phyloP scores from a whole-genome alignment of 2,888 invertebrate genomes.

The Monochamus alternatus region DNA sequence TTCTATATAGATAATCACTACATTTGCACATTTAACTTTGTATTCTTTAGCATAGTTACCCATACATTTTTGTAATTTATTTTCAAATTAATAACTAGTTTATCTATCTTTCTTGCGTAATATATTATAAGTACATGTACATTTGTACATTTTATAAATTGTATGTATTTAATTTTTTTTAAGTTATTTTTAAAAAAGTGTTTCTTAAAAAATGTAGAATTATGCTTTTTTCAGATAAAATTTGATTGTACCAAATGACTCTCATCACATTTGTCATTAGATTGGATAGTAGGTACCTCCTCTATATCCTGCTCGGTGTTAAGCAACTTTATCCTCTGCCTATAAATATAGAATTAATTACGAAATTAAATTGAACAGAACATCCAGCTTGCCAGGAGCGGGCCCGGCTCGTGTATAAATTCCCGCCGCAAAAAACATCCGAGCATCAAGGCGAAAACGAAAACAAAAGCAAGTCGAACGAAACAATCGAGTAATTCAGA shows the following conservation, averaged over 20 bases:
- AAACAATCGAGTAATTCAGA: slow-evolving; percentile 61
- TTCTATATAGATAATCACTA: too few species aligned
- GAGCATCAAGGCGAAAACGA: slow-evolving; percentile 56
- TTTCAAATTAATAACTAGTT: too few species aligned
- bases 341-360: slow-evolving; percentile 27
- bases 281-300: neutral
- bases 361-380: slow-evolving; percentile 37
- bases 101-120: too few species aligned
- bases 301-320: neutral
- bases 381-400: slow-evolving; percentile 25
- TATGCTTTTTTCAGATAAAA: too few species aligned
- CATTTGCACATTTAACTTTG: too few species aligned
- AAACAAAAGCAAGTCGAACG: slow-evolving; percentile 58
- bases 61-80: too few species aligned
- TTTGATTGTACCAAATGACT: neutral
- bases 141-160: too few species aligned
- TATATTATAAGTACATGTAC: too few species aligned
- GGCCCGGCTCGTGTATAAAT: slow-evolving; percentile 39
- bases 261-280: neutral
- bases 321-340: neutral
- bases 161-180: too few species aligned
- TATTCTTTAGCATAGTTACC: too few species aligned
- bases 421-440: slow-evolving; percentile 50
- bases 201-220: too few species aligned
- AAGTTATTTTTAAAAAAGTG: too few species aligned